A percentile compares a stretch with the other conserved stretches of the same genome.
phyloP scores from a whole-genome alignment of 2,888 invertebrate genomes.

The Drosophila imparisetae region DNA sequence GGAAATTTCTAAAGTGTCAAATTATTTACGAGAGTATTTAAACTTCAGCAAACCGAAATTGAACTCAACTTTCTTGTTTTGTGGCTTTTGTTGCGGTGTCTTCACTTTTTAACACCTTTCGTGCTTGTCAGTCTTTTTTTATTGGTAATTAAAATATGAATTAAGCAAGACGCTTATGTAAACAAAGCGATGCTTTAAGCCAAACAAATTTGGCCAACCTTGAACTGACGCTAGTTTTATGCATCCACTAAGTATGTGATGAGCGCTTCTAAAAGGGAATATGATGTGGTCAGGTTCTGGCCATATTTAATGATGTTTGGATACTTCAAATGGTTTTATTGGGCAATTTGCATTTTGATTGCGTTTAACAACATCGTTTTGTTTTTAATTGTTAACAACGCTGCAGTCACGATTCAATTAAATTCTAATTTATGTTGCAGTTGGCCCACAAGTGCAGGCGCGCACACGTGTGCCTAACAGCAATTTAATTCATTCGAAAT shows the following conservation, averaged over 20 bases:
- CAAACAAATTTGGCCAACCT: conserved; percentile 38
- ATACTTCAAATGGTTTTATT: conserved; percentile 48
- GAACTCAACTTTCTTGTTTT: background rate
- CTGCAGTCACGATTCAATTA: conserved; percentile 58
- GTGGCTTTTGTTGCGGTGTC: conserved; percentile 27
- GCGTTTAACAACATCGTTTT: conserved; percentile 36
- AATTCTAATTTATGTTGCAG: conserved; percentile 54
- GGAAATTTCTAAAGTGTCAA: background rate
- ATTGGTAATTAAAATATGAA: conserved; percentile 61
- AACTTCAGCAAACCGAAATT: background rate
- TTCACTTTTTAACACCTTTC: conserved; percentile 61
- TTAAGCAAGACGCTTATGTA: conserved; percentile 55
- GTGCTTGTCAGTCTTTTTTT: conserved; percentile 27
- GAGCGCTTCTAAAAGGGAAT: conserved; percentile 45
- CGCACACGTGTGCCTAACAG: conserved; percentile 27
- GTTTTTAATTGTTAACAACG: conserved; percentile 38
- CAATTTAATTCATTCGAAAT: conserved; percentile 6
- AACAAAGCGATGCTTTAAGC: conserved; percentile 42
- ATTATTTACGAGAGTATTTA: background rate
- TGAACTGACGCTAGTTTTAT: conserved; percentile 41
- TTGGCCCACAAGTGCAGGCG: conserved; percentile 21
- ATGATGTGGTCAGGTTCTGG: conserved; percentile 27
- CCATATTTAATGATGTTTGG: conserved; percentile 21
- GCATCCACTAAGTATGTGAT: conserved; percentile 48
- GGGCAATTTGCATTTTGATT: conserved; percentile 69